These are phyloP conservation scores for Botia kubotai DNA, from an alignment of 2,797 vertebrate genomes.

Conservation along the genomic window DNA sequence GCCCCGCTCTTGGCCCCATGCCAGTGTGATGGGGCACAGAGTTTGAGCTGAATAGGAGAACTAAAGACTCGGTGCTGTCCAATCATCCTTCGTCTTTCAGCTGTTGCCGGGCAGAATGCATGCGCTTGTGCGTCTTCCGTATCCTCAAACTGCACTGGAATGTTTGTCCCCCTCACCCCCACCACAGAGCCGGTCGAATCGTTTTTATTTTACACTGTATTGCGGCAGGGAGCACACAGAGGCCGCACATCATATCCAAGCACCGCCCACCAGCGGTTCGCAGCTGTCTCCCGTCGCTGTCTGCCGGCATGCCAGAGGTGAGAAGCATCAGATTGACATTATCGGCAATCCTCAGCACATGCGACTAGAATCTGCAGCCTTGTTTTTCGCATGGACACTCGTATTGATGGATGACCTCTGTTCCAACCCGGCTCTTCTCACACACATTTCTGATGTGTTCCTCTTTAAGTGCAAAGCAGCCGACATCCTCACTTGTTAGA, in stretches of 20 bases:
- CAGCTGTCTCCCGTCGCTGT: slow-evolving; percentile 21
- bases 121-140: neutral
- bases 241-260: neutral
- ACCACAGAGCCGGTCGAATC: neutral
- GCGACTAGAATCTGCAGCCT: slow-evolving; percentile 1
- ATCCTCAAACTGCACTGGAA: neutral
- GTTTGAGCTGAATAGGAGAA: slow-evolving; percentile 29
- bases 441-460: slow-evolving; percentile 5
- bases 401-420: neutral
- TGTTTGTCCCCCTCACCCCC: slow-evolving; percentile 5
- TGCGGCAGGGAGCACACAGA: slow-evolving; percentile 8
- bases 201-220: neutral
- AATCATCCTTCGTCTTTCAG: slow-evolving; percentile 8
- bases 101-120: slow-evolving; percentile 22
- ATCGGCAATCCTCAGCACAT: slow-evolving; percentile 18
- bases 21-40: slow-evolving; percentile 25
- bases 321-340: slow-evolving; percentile 14
- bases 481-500: neutral
- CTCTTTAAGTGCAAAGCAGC: slow-evolving; percentile 7
- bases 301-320: neutral
- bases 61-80: neutral
- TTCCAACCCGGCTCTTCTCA: neutral
- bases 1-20: slow-evolving; percentile 14
- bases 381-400: slow-evolving; percentile 8
- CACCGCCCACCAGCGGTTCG: neutral